These are phyloP conservation scores for Uria lomvia DNA, from an alignment of 2,113 vertebrate genomes.

Conservation along the genomic window DNA sequence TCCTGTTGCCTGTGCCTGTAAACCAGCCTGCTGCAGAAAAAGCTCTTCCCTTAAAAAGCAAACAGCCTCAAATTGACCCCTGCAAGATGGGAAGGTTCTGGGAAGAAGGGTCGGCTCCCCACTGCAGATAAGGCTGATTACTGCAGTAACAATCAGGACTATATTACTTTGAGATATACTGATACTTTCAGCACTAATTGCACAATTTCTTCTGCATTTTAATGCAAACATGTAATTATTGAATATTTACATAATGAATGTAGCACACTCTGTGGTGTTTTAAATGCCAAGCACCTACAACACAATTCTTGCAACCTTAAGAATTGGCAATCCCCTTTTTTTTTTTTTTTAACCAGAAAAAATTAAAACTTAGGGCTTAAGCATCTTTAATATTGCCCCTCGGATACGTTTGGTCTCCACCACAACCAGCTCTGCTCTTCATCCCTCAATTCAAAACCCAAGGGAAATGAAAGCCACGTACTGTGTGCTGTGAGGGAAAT, in stretches of 20 bases:
- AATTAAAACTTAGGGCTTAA: background rate
- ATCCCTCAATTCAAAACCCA: background rate
- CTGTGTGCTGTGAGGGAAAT: constrained; percentile 98
- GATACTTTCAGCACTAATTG: constrained; percentile 28
- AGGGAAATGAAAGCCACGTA: constrained; percentile 61
- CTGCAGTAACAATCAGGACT: constrained; percentile 31
- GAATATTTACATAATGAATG: constrained; percentile 59
- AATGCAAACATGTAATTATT: constrained; percentile 51
- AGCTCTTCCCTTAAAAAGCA: background rate
- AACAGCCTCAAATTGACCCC: background rate
- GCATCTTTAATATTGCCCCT: background rate
- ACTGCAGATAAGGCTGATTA: background rate
- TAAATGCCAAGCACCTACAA: constrained; percentile 31
- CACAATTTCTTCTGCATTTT: constrained; percentile 49
- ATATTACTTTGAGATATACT: constrained; percentile 7
- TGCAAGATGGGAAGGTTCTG: background rate
- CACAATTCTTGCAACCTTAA: constrained; percentile 1
- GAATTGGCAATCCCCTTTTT: background rate
- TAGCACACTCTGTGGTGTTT: background rate
- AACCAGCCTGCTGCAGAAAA: background rate
- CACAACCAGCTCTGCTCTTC: background rate
- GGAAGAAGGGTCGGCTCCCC: background rate
- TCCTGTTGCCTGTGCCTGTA: background rate
- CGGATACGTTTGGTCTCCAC: background rate
- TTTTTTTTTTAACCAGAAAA: background rate